These are phyloP conservation scores for Pogonocherus hispidulus DNA, from an alignment of 2,888 invertebrate species.

Conservation along the genomic window DNA sequence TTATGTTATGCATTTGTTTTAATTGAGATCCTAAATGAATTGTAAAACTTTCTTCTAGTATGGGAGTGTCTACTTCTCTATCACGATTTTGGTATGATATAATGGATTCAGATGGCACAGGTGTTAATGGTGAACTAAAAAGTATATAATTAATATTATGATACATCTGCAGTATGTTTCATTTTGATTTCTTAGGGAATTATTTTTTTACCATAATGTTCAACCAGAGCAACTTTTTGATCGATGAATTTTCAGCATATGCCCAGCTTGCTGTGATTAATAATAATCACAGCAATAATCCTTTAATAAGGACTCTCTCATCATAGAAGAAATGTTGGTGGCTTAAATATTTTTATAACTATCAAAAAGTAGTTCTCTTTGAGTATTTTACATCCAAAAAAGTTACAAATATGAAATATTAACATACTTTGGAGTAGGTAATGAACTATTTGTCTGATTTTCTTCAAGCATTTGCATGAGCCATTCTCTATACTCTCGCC, in stretches of 20 bases:
- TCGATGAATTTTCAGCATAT: too few species aligned
- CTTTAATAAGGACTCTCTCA: not conserved
- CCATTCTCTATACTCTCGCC: conserved; percentile 90
- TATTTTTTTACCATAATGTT: too few species aligned
- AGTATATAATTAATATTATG: conserved; percentile 22
- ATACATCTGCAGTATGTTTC: not conserved
- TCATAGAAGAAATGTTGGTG: not conserved
- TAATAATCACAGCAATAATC: too few species aligned
- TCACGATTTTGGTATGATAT: conserved; percentile 42
- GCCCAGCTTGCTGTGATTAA: too few species aligned
- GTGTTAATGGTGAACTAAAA: conserved; percentile 68
- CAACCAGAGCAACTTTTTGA: too few species aligned
- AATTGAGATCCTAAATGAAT: conserved; percentile 98
- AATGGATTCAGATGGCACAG: conserved; percentile 56
- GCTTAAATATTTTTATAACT: too few species aligned
- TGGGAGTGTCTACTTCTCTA: conserved; percentile 54
- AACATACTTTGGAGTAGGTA: conserved; percentile 72
- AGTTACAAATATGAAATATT: conserved; percentile 40
- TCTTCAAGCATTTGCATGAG: conserved; percentile 85
- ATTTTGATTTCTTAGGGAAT: not conserved
- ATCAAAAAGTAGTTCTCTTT: too few species aligned
- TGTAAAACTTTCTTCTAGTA: conserved; percentile 95
- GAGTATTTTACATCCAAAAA: not conserved
- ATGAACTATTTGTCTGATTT: conserved; percentile 73
- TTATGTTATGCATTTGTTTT: conserved; percentile 98